These are phyloP conservation scores for Lepidonotus clava DNA, from an alignment of 2,888 invertebrate species.

Conservation along the genomic window DNA sequence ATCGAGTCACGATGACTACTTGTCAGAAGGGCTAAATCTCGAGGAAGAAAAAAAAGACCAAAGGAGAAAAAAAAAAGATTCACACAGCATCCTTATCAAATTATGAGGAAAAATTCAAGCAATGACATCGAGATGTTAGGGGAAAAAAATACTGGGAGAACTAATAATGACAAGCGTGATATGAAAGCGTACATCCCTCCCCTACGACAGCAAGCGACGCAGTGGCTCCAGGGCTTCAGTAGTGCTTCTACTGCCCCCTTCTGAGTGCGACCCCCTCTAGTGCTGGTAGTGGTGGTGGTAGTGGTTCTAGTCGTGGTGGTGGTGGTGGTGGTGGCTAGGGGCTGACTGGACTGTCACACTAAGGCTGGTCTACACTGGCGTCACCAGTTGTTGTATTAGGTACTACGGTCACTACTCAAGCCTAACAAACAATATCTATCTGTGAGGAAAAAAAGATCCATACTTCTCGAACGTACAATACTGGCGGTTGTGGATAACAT, in stretches of 20 bases:
- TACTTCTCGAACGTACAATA: too few species aligned
- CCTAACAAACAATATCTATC: too few species aligned
- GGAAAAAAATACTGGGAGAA: too few species aligned
- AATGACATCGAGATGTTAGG: conserved; percentile 1
- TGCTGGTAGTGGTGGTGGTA: too few species aligned
- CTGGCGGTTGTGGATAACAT: too few species aligned
- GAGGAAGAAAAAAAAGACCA: neutral
- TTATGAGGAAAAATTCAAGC: too few species aligned
- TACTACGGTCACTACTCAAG: too few species aligned
- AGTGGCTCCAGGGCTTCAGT: conserved; percentile 1
- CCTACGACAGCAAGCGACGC: neutral
- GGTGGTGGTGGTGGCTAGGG: neutral
- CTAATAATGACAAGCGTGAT: too few species aligned
- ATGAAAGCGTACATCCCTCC: neutral
- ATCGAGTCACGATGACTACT: neutral
- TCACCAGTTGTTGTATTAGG: neutral
- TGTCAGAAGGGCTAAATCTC: too few species aligned
- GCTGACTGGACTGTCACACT: conserved; percentile 4
- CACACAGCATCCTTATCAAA: too few species aligned
- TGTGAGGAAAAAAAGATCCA: too few species aligned
- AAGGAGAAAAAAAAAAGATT: neutral
- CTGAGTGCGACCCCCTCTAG: conserved; percentile 5
- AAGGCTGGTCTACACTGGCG: conserved; percentile 41
- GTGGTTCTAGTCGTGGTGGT: too few species aligned
- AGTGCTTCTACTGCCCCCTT: neutral